These are phyloP conservation scores for Sternotherus odoratus DNA, from an alignment of 2,797 vertebrate species.

Conservation along the genomic window DNA sequence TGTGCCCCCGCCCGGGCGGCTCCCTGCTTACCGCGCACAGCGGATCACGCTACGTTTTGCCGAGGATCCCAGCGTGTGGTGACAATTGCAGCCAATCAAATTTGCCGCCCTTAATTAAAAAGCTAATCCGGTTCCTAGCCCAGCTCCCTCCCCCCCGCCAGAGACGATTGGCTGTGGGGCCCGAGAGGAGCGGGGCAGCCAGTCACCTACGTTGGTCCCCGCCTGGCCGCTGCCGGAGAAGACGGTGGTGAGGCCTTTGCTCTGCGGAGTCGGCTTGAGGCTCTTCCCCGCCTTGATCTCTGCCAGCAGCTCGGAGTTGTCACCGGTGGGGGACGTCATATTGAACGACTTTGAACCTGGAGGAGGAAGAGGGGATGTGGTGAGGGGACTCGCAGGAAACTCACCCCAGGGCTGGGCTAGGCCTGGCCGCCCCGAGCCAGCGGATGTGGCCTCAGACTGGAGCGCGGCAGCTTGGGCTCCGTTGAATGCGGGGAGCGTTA, in stretches of 20 bases:
- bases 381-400: background rate
- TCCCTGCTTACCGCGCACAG: background rate
- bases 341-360: slow-evolving; percentile 99
- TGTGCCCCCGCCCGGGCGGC: background rate
- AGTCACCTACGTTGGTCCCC: slow-evolving; percentile 76
- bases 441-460: fast-evolving
- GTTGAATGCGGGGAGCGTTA: too few species aligned
- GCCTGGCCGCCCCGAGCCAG: fast-evolving
- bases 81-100: background rate
- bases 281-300: slow-evolving; percentile 98
- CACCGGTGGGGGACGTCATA: slow-evolving; percentile 98
- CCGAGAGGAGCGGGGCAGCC: too few species aligned
- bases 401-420: fast-evolving
- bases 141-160: fast-evolving
- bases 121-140: background rate
- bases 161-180: too few species aligned
- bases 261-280: slow-evolving; percentile 95
- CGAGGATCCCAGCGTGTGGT: background rate
- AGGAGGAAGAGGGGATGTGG: background rate
- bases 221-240: slow-evolving; percentile 89
- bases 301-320: slow-evolving; percentile 97
- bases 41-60: background rate
- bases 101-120: background rate
- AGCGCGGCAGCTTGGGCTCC: too few species aligned
- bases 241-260: slow-evolving; percentile 94